Conservation (phyloP, 2,888 invertebrate genomes). For the Syrista parreyssii region DNA sequence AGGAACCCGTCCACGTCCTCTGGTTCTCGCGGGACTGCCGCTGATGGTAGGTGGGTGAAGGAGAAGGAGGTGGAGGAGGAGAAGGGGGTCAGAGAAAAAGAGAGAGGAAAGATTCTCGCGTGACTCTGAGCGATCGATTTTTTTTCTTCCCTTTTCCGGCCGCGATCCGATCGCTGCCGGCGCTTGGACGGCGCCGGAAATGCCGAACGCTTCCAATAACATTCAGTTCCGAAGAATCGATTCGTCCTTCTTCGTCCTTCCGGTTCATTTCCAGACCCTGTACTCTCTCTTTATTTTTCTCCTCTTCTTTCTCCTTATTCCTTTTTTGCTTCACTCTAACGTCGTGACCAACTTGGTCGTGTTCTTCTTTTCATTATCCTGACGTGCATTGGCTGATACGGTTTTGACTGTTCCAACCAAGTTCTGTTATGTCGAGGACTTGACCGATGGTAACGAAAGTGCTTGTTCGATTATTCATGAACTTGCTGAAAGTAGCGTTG, state of each 20-base stretch:
- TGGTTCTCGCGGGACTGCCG: neutral
- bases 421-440: neutral
- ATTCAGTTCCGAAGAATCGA: neutral
- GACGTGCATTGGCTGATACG: neutral
- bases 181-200: neutral
- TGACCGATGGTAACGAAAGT: neutral
- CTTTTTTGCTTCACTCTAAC: neutral
- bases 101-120: conserved; percentile 13
- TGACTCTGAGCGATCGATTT: neutral
- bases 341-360: neutral
- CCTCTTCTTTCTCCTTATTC: neutral
- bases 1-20: neutral
- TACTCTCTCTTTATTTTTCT: neutral
- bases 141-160: neutral
- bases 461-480: neutral
- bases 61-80: neutral
- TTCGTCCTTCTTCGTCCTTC: neutral
- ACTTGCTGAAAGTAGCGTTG: neutral
- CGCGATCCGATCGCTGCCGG: neutral
- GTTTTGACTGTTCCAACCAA: neutral
- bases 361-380: neutral
- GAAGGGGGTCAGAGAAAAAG: neutral
- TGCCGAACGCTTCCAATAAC: neutral
- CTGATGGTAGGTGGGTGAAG: neutral
- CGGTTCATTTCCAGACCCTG: neutral